Evolutionary conservation across 1,140 invertebrate species (phyloP).

Genomic region (Calycopis cecrops): DNA sequence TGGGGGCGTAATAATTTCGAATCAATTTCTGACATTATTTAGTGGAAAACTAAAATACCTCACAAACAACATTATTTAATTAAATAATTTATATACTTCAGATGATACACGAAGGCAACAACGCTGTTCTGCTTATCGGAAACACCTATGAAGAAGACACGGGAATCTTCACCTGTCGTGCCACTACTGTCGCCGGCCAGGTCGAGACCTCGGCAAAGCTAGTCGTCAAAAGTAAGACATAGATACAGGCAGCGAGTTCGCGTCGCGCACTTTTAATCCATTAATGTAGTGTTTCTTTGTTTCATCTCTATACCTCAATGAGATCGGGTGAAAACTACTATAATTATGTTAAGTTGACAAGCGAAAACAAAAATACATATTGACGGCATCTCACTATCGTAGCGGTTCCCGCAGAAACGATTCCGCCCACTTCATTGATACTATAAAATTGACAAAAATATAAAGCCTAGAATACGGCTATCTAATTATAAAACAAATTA

Average conservation of each 20-base stretch:
- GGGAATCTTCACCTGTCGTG: slow-evolving; percentile 93
- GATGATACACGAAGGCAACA: slow-evolving; percentile 95
- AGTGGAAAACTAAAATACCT: no score
- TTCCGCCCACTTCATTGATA: slow-evolving; percentile 49
- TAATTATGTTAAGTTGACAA: slow-evolving; percentile 49
- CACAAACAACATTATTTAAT: no score
- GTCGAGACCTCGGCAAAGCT: slow-evolving; percentile 94
- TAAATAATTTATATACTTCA: slow-evolving; percentile 53
- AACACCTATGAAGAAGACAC: slow-evolving; percentile 96
- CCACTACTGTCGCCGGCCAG: slow-evolving; percentile 92
- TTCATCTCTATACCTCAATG: slow-evolving; percentile 64
- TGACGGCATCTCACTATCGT: slow-evolving; percentile 54
- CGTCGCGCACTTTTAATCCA: slow-evolving; percentile 71
- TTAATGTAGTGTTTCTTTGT: slow-evolving; percentile 73
- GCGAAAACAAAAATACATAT: slow-evolving; percentile 44
- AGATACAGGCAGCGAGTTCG: slow-evolving; percentile 77
- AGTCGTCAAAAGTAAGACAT: slow-evolving; percentile 98
- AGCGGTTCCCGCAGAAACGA: slow-evolving; percentile 66
- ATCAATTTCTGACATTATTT: no score
- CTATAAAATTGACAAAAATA: slow-evolving; percentile 9
- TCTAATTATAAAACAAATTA: background rate
- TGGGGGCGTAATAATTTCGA: no score
- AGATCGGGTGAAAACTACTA: slow-evolving; percentile 74
- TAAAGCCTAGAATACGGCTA: background rate
- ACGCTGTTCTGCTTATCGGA: slow-evolving; percentile 91